Evolutionary conservation across 2,888 invertebrate genomes (phyloP).

Genomic region (Melieria omissa): DNA sequence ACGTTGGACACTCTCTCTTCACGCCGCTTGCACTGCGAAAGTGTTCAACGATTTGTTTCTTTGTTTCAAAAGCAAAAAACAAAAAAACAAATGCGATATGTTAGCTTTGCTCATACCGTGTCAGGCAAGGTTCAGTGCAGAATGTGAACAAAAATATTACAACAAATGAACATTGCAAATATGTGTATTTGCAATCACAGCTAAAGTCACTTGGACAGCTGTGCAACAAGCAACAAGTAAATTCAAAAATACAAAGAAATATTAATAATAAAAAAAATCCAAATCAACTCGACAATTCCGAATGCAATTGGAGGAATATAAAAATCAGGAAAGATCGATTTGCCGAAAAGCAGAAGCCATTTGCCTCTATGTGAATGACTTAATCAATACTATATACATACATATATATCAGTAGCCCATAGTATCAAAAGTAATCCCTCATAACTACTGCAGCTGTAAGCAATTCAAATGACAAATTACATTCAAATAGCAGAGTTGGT

Average conservation of each 20-base stretch:
- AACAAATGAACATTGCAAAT: conserved; percentile 13
- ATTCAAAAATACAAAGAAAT: conserved; percentile 11
- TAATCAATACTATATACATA: background rate
- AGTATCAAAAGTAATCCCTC: too few species aligned
- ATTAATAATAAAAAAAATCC: conserved; percentile 6
- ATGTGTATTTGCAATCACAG: background rate
- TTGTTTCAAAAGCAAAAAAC: too few species aligned
- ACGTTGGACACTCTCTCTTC: conserved; percentile 11
- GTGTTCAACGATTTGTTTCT: conserved; percentile 13
- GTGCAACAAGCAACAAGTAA: conserved; percentile 13
- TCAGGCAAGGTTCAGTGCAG: conserved; percentile 57
- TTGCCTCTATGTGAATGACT: background rate
- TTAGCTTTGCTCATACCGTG: conserved; percentile 52
- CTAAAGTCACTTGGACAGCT: conserved; percentile 9
- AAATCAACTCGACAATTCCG: background rate
- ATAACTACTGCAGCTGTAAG: too few species aligned
- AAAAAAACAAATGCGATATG: conserved; percentile 26
- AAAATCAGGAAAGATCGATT: background rate
- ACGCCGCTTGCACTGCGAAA: background rate
- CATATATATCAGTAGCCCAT: too few species aligned
- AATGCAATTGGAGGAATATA: background rate
- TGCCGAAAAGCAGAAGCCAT: background rate
- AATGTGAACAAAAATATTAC: conserved; percentile 31
- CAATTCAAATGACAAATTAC: too few species aligned
- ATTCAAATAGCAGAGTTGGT: background rate